Evolutionary conservation across 2,888 invertebrate species (phyloP).

Genomic region (Apantesis nais): DNA sequence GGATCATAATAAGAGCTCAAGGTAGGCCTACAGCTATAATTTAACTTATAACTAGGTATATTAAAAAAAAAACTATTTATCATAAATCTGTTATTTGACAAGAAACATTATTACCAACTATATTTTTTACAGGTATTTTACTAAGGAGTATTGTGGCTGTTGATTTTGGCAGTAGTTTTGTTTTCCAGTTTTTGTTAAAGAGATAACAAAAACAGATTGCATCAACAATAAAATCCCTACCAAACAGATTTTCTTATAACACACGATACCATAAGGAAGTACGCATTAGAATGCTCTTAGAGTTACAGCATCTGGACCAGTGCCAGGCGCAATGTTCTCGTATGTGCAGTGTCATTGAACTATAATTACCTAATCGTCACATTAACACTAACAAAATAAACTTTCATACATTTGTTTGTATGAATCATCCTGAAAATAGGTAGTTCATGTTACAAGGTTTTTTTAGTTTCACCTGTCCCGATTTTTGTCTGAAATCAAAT

Average conservation of each 20-base stretch:
- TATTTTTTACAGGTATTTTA: no score
- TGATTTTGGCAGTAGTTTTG: background rate
- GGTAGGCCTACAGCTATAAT: no score
- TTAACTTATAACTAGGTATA: no score
- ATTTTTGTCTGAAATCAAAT: no score
- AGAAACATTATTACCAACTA: no score
- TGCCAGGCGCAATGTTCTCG: slow-evolving; percentile 43
- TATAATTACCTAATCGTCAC: slow-evolving; percentile 50
- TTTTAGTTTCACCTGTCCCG: no score
- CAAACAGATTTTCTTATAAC: slow-evolving; percentile 16
- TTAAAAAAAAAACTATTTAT: background rate
- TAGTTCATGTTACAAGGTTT: no score
- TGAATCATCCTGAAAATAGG: background rate
- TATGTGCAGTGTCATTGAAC: slow-evolving; percentile 51
- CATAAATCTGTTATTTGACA: no score
- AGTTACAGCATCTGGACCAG: slow-evolving; percentile 21
- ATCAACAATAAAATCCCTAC: background rate
- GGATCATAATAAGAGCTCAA: no score
- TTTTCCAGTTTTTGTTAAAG: background rate
- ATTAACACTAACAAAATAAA: slow-evolving; percentile 13
- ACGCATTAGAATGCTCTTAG: slow-evolving; percentile 20
- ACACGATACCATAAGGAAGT: slow-evolving; percentile 34
- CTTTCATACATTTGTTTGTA: slow-evolving; percentile 1
- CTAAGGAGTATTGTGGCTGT: background rate
- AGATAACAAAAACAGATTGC: background rate